phyloP scores from a whole-genome alignment of 2,888 invertebrate species.

The Drosophila anomelani region DNA sequence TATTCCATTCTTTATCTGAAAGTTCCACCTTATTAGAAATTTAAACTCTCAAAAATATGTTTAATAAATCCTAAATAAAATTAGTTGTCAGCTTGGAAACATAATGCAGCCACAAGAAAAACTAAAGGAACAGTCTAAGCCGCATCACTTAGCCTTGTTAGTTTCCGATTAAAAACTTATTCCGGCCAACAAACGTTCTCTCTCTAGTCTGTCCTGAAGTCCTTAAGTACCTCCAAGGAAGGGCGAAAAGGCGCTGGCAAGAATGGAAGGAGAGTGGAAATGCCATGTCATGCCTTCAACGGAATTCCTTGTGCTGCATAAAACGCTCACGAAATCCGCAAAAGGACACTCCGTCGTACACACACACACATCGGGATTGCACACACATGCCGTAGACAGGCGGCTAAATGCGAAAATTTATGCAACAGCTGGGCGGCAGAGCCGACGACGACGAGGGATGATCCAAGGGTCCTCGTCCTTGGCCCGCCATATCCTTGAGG shows the following conservation, averaged over 20 bases:
- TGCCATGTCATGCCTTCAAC: slow-evolving; percentile 58
- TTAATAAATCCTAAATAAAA: not conserved
- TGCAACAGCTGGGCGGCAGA: slow-evolving; percentile 74
- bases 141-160: slow-evolving; percentile 1
- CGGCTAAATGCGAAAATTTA: slow-evolving; percentile 70
- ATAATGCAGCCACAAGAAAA: not conserved
- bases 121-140: not conserved
- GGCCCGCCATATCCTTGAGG: slow-evolving; percentile 22
- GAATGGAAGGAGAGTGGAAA: slow-evolving; percentile 37
- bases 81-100: not conserved
- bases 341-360: slow-evolving; percentile 28
- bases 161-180: slow-evolving; percentile 12
- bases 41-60: too few species aligned
- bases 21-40: too few species aligned
- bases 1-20: too few species aligned
- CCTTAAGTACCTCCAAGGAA: slow-evolving; percentile 9
- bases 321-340: slow-evolving; percentile 65
- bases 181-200: not conserved
- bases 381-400: slow-evolving; percentile 35
- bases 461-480: slow-evolving; percentile 23
- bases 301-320: slow-evolving; percentile 73
- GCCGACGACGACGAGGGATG: slow-evolving; percentile 58
- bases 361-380: slow-evolving; percentile 7
- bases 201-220: not conserved
- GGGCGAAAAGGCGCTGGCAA: slow-evolving; percentile 36